phyloP scores from a whole-genome alignment of 2,888 invertebrate species.

The Lycocerus yunnanus region DNA sequence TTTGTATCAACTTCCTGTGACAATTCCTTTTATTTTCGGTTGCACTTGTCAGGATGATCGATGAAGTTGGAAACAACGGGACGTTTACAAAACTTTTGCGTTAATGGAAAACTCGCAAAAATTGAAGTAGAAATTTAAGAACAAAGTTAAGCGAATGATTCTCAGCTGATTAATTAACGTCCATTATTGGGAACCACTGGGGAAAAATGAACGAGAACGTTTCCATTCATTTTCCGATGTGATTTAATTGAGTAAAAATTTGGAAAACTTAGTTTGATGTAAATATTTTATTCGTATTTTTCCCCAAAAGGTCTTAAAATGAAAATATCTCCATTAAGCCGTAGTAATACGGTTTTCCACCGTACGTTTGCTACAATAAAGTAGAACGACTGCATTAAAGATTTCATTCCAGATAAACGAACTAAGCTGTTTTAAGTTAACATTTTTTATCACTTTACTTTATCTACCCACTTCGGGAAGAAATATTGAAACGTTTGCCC shows the following conservation, averaged over 20 bases:
- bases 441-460: not conserved
- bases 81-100: not conserved
- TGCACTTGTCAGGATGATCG: not conserved
- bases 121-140: not conserved
- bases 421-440: not conserved
- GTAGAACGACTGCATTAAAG: not conserved
- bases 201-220: not conserved
- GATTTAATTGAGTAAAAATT: not conserved
- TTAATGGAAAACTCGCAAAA: not conserved
- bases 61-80: not conserved
- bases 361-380: not conserved
- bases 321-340: not conserved
- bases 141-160: slow-evolving; percentile 3
- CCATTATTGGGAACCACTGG: not conserved
- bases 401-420: not conserved
- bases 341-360: not conserved
- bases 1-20: not conserved
- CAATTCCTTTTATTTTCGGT: not conserved
- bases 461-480: not conserved
- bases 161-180: slow-evolving; percentile 4
- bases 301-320: not conserved
- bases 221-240: not conserved
- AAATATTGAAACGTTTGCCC: not conserved
- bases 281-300: not conserved
- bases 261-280: not conserved